Percentiles rank a stretch among this genome's conserved stretches.
phyloP scores from a whole-genome alignment of 92 coral and sea anemone species.

The Porites rus region DNA sequence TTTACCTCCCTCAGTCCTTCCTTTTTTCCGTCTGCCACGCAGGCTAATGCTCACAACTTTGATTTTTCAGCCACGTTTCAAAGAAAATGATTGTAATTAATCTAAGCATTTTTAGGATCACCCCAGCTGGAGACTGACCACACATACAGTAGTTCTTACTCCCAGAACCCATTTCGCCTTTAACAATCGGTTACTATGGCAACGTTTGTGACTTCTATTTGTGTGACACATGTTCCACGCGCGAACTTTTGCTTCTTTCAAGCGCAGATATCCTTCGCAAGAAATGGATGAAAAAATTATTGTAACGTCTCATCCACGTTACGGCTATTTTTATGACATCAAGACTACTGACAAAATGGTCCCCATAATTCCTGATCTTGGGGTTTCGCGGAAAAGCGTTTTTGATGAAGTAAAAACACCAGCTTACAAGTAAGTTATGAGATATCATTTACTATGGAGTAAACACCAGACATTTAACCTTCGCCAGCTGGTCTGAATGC shows the following conservation, averaged over 20 bases:
- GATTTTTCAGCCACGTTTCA: too few species aligned
- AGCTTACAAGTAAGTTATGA: constrained; percentile 91
- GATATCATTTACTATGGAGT: not conserved
- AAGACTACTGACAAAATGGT: constrained; percentile 51
- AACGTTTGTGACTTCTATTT: constrained; percentile 44
- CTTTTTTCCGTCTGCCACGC: too few species aligned
- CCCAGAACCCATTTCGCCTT: constrained; percentile 15
- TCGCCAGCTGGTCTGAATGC: not conserved
- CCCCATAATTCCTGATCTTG: constrained; percentile 70
- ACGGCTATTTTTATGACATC: constrained; percentile 65
- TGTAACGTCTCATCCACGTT: constrained; percentile 67
- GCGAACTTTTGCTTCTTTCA: not conserved
- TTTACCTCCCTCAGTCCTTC: too few species aligned
- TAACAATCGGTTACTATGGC: constrained; percentile 51
- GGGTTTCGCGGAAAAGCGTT: constrained; percentile 66
- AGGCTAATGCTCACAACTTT: too few species aligned
- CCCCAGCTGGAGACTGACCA: too few species aligned
- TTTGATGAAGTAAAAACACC: constrained; percentile 82
- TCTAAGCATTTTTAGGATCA: too few species aligned
- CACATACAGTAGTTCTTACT: not conserved
- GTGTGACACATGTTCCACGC: not conserved
- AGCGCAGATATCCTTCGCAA: not conserved
- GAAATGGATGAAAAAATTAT: constrained; percentile 76
- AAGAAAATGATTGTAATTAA: not conserved
- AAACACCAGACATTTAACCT: not conserved